These are phyloP conservation scores for Amphiprion clarkii DNA, from an alignment of 2,797 vertebrate genomes.

Conservation along the genomic window DNA sequence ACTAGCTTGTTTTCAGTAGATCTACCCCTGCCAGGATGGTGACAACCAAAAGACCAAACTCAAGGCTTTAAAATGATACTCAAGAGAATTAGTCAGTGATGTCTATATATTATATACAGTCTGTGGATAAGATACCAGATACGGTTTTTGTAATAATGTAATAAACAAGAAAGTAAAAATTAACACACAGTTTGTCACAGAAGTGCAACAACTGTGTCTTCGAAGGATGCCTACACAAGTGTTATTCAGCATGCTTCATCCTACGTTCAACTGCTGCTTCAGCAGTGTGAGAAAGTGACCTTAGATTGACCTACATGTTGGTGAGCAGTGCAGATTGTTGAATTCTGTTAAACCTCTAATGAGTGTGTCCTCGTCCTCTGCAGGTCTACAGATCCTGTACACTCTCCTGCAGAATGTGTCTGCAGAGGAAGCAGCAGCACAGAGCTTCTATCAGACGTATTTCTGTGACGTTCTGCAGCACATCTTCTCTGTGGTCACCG, in stretches of 20 bases:
- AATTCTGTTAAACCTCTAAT: neutral
- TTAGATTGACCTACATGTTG: too few species aligned
- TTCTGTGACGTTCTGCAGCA: constrained; percentile 98
- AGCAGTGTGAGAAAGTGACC: too few species aligned
- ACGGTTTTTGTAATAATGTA: too few species aligned
- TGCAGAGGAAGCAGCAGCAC: constrained; percentile 94
- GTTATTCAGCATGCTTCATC: neutral
- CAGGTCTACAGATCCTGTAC: constrained; percentile 94
- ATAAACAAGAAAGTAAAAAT: neutral
- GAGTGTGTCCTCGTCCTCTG: neutral
- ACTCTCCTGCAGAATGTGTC: constrained; percentile 97
- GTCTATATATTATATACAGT: too few species aligned
- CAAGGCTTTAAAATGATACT: too few species aligned
- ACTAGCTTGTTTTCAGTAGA: too few species aligned
- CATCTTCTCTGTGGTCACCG: constrained; percentile 98
- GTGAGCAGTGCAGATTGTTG: neutral
- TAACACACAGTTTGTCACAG: neutral
- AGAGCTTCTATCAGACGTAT: constrained; percentile 99
- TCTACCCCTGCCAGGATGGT: too few species aligned
- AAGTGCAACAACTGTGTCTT: neutral
- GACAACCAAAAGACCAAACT: too few species aligned
- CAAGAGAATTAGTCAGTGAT: too few species aligned
- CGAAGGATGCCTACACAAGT: neutral
- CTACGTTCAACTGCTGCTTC: too few species aligned
- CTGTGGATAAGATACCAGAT: too few species aligned